phyloP scores from a whole-genome alignment of 2,113 vertebrate species.

The Okapia johnstoni region DNA sequence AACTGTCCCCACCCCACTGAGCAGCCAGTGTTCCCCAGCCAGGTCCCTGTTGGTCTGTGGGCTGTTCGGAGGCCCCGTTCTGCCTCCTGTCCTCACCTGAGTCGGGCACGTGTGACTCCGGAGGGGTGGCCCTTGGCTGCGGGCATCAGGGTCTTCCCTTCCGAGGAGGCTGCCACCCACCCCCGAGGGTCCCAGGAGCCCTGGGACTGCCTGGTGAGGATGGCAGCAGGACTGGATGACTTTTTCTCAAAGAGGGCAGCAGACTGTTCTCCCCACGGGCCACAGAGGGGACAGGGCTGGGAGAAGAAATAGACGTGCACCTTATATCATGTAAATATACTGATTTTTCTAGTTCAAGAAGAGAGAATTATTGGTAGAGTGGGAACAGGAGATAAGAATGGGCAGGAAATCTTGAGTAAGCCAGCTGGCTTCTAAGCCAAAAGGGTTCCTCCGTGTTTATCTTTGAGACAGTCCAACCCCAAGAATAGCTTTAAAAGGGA shows the following conservation, averaged over 20 bases:
- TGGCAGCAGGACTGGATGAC: background rate
- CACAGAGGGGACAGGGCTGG: conserved; percentile 2
- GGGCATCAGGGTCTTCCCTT: background rate
- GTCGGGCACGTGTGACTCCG: background rate
- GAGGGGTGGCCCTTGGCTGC: background rate
- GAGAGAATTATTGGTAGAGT: conserved; percentile 38
- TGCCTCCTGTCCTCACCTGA: background rate
- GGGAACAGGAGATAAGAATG: background rate
- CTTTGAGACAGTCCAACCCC: conserved; percentile 56
- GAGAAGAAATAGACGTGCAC: conserved; percentile 54
- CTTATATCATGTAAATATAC: conserved; percentile 66
- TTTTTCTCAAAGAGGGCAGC: conserved; percentile 31
- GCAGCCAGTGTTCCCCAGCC: background rate
- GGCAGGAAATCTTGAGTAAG: conserved; percentile 43
- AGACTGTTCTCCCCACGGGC: conserved; percentile 12
- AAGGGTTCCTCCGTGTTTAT: conserved; percentile 60
- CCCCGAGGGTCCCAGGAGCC: background rate
- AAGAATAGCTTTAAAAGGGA: conserved; percentile 72
- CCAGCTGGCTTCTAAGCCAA: conserved; percentile 52
- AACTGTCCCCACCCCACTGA: background rate
- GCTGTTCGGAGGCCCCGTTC: background rate
- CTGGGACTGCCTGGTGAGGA: background rate
- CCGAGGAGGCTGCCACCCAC: background rate
- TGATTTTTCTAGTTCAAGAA: conserved; percentile 55
- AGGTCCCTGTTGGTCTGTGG: background rate